Evolutionary conservation across 2,888 invertebrate genomes (phyloP).

Genomic region (Tenthredo scrophulariae): DNA sequence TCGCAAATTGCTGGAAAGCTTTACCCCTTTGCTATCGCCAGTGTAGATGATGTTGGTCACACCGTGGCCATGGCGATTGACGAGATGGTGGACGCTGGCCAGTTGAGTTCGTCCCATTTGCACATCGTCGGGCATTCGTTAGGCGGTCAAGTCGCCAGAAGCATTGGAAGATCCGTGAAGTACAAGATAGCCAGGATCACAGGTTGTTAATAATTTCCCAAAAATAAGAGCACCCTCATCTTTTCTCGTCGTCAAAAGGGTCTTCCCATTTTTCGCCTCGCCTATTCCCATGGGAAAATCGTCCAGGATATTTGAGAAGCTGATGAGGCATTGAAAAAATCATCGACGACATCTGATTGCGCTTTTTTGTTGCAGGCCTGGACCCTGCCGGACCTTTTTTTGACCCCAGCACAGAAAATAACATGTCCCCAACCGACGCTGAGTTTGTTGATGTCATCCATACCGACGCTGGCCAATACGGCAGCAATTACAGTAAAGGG

Average conservation of each 20-base stretch:
- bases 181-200: constrained; percentile 65
- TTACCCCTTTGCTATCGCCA: constrained; percentile 71
- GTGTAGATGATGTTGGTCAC: constrained; percentile 59
- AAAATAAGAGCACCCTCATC: too few relatives aligned
- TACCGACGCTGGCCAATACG: constrained; percentile 78
- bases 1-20: constrained; percentile 75
- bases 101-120: constrained; percentile 58
- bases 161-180: constrained; percentile 59
- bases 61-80: constrained; percentile 63
- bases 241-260: too few relatives aligned
- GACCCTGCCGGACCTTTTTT: constrained; percentile 73
- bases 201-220: constrained; percentile 58
- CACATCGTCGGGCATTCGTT: constrained; percentile 71
- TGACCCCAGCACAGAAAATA: constrained; percentile 71
- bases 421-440: constrained; percentile 74
- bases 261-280: too few relatives aligned
- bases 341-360: too few relatives aligned
- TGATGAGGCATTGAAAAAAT: too few relatives aligned
- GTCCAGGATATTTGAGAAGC: too few relatives aligned
- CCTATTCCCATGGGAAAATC: too few relatives aligned
- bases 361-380: neutral
- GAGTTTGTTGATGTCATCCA: constrained; percentile 80
- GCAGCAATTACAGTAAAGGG: constrained; percentile 71
- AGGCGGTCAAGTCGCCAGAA: constrained; percentile 69
- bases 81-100: constrained; percentile 61